Evolutionary conservation across 2,888 invertebrate genomes (phyloP).

Genomic region (Cartodere bifasciata): DNA sequence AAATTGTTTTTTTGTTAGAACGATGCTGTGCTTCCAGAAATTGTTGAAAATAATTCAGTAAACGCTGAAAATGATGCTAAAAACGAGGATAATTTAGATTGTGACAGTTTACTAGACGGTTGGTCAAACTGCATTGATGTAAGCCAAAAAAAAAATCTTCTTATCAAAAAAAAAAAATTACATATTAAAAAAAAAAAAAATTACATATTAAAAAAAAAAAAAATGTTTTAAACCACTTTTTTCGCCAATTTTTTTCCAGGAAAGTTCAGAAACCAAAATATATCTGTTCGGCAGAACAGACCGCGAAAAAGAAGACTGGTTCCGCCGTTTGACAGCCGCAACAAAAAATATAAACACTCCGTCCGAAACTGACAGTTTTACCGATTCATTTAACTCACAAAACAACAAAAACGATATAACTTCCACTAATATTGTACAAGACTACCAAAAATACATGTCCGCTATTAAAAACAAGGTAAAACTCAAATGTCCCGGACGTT

Average conservation of each 20-base stretch:
- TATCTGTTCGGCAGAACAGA: conserved; percentile 63
- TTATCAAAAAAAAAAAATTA: neutral
- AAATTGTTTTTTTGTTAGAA: conserved; percentile 1
- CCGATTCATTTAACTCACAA: too few species aligned
- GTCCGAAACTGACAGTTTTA: too few species aligned
- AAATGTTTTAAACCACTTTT: too few species aligned
- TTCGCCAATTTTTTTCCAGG: conserved; percentile 16
- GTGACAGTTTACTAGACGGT: conserved; percentile 18
- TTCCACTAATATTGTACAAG: too few species aligned
- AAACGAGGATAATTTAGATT: conserved; percentile 19
- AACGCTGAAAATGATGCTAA: conserved; percentile 11
- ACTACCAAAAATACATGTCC: too few species aligned
- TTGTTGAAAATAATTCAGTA: conserved; percentile 14
- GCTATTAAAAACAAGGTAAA: too few species aligned
- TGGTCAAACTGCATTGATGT: conserved; percentile 18
- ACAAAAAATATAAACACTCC: too few species aligned
- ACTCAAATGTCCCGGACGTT: too few species aligned
- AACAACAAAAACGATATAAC: too few species aligned
- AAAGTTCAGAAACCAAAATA: conserved; percentile 21
- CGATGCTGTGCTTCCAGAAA: conserved; percentile 3
- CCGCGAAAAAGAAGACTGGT: conserved; percentile 88
- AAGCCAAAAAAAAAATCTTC: conserved; percentile 8
- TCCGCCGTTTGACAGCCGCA: conserved; percentile 27
- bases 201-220: too few species aligned
- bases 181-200: neutral